Base-by-base conservation (phyloP, 92 coral and sea anemone genomes). In the Palythoa grandis region DNA sequence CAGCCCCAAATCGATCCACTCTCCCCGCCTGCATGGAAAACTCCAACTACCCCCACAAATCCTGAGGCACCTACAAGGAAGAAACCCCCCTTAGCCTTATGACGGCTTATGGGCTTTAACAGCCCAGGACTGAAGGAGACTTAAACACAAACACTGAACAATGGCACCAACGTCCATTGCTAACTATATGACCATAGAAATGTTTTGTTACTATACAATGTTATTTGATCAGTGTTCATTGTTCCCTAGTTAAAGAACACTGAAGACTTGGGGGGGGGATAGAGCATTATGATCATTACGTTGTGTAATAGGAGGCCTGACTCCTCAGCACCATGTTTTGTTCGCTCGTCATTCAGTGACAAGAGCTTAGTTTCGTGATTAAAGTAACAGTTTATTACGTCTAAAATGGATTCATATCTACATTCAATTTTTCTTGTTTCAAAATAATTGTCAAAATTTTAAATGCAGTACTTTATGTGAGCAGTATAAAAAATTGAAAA, bases 91-190 rank as follows among this genome's bases (percentile, higher is more conserved):
- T 77, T 77, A 50, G 68, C 67, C 39, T 38, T 77, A 77, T 22
- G 14, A 76, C 35, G 1, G 35, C 35, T 29, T 29, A 29, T 29
- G 35, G 35, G 1, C 35, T 29, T 29, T 29, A 29, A 47, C 25
- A 48, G 24, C n/a, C 82, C 82, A 77, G 82, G 67, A 77, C 70
- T 77, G 70, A 77, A 0, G 65, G 70, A 77, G 67, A 19, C 67
- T 7, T 60, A 20, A 77, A 60, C 82, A 77, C 70, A 77, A 77
- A 77, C 82, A 77, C 37, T 77, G 82, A 77, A 52, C 82, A 54
- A 60, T 77, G 52, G 68, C 68, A 77, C 43, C 53, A 72, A 72
- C 20, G 1, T 52, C 11, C 43, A 54, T 25, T 77, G 37, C 38
- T 20, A 77, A 77, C 66, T 50, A 38, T 52, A 15, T 52, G 37